These are phyloP conservation scores for Pachliopta kotzebuea DNA, from an alignment of 2,888 invertebrate species.

Conservation along the genomic window DNA sequence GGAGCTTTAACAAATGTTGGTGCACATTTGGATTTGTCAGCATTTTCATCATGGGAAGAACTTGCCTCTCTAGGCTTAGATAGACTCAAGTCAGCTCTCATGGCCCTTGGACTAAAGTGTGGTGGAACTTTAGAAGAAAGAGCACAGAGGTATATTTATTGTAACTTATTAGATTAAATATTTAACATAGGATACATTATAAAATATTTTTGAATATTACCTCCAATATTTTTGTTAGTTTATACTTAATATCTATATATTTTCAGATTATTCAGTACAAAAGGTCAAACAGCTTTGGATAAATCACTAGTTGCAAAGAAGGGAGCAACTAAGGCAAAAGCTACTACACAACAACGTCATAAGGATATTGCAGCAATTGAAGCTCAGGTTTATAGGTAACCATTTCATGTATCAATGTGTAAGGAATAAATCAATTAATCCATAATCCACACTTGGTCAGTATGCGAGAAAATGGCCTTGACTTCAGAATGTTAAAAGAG, in stretches of 20 bases:
- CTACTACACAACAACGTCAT: conserved; percentile 83
- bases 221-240: not conserved
- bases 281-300: conserved; percentile 96
- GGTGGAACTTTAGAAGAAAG: conserved; percentile 99
- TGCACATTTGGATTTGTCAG: conserved; percentile 98
- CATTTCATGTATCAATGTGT: too few species aligned
- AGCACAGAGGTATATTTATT: conserved; percentile 86
- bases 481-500: too few species aligned
- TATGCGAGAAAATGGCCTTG: too few species aligned
- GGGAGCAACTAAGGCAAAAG: conserved; percentile 84
- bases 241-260: not conserved
- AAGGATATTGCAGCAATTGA: conserved; percentile 94
- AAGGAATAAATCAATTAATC: too few species aligned
- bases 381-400: conserved; percentile 90
- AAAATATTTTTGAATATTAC: too few species aligned
- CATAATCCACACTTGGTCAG: too few species aligned
- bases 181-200: too few species aligned
- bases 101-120: conserved; percentile 98
- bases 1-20: conserved; percentile 96
- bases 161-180: too few species aligned
- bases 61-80: conserved; percentile 97
- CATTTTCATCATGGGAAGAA: conserved; percentile 98
- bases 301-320: conserved; percentile 95
- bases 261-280: conserved; percentile 91
- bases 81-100: conserved; percentile 96